Percentiles rank a stretch among this genome's conserved stretches.
Evolutionary conservation across 1,140 invertebrate genomes (phyloP).

Genomic region (Arion vulgaris): DNA sequence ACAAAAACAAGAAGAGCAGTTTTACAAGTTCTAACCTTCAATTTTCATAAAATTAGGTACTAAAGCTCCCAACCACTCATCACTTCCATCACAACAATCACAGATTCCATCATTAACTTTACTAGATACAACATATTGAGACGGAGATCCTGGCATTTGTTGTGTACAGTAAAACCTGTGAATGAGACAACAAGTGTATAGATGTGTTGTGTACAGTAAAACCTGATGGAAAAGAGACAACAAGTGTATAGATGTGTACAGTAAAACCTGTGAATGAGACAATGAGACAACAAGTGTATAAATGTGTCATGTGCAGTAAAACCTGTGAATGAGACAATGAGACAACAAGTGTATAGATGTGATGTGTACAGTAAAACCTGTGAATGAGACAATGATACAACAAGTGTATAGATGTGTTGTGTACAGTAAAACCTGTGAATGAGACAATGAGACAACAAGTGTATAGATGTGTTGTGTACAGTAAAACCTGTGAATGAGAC

Average conservation of each 20-base stretch:
- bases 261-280: slow-evolving; percentile 85
- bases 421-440: slow-evolving; percentile 91
- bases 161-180: slow-evolving; percentile 92
- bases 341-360: too few relatives aligned
- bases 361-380: too few relatives aligned
- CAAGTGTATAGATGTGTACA: too few relatives aligned
- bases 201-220: too few relatives aligned
- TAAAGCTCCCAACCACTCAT: slow-evolving; percentile 80
- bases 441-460: too few relatives aligned
- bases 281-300: too few relatives aligned
- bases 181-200: too few relatives aligned
- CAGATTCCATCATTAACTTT: slow-evolving; percentile 74
- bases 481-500: too few relatives aligned
- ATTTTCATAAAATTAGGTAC: slow-evolving; percentile 50
- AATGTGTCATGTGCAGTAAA: slow-evolving; percentile 92
- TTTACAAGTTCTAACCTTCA: slow-evolving; percentile 47
- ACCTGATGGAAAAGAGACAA: too few relatives aligned
- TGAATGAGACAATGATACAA: too few relatives aligned
- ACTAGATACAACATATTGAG: slow-evolving; percentile 84
- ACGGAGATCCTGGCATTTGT: slow-evolving; percentile 88
- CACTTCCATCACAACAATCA: slow-evolving; percentile 97
- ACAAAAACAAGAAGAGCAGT: too few relatives aligned
- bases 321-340: slow-evolving; percentile 75
- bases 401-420: slow-evolving; percentile 82
- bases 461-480: too few relatives aligned